These are phyloP conservation scores for Cabera pusaria DNA, from an alignment of 2,888 invertebrate species.

Conservation along the genomic window DNA sequence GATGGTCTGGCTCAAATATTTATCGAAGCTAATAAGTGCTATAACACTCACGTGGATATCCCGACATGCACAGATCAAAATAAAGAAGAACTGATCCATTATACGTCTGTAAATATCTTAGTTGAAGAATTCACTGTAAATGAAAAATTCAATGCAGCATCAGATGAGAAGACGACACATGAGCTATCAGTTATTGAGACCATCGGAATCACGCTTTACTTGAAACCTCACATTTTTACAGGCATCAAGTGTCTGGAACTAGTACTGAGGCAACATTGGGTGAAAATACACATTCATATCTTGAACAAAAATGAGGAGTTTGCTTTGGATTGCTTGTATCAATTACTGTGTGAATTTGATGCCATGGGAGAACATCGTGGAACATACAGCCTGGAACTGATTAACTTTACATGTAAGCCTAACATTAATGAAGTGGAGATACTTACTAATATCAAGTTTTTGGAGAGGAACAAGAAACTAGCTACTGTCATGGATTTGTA, in stretches of 20 bases:
- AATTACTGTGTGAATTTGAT: slow-evolving; percentile 69
- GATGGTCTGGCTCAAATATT: slow-evolving; percentile 81
- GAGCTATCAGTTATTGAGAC: slow-evolving; percentile 61
- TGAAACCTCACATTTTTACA: slow-evolving; percentile 63
- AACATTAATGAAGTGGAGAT: slow-evolving; percentile 61
- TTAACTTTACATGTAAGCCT: slow-evolving; percentile 69
- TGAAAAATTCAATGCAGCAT: slow-evolving; percentile 51
- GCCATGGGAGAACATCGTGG: slow-evolving; percentile 67
- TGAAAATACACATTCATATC: slow-evolving; percentile 67
- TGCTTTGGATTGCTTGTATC: slow-evolving; percentile 70
- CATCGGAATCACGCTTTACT: slow-evolving; percentile 59
- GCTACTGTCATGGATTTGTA: slow-evolving; percentile 87
- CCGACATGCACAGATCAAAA: slow-evolving; percentile 65
- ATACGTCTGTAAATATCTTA: slow-evolving; percentile 61
- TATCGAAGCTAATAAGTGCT: slow-evolving; percentile 84
- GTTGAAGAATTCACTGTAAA: slow-evolving; percentile 70
- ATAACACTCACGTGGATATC: slow-evolving; percentile 69
- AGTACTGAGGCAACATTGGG: slow-evolving; percentile 67
- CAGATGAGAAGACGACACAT: slow-evolving; percentile 52
- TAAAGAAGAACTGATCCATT: slow-evolving; percentile 58
- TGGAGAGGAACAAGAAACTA: slow-evolving; percentile 80
- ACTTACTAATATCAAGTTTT: slow-evolving; percentile 59
- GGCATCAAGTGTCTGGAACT: slow-evolving; percentile 61
- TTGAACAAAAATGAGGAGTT: slow-evolving; percentile 67
- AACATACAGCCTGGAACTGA: slow-evolving; percentile 52